Evolutionary conservation across 2,797 vertebrate species (phyloP).

Genomic region (Galago senegalensis): DNA sequence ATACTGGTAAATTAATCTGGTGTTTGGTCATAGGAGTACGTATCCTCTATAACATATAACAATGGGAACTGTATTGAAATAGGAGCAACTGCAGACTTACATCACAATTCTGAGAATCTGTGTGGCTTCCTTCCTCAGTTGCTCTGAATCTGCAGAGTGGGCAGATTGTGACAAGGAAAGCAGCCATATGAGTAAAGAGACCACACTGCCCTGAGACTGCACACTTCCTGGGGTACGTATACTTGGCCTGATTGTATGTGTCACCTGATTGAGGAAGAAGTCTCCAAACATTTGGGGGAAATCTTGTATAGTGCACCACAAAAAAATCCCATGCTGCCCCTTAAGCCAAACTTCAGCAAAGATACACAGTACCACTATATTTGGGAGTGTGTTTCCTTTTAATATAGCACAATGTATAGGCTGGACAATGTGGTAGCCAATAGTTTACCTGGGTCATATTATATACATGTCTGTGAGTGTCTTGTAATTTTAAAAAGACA

Average conservation of each 20-base stretch:
- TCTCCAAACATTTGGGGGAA: background rate
- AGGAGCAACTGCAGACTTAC: background rate
- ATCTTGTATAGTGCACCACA: background rate
- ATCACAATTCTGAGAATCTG: background rate
- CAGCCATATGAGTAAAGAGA: background rate
- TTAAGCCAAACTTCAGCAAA: conserved; percentile 5
- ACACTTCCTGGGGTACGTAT: background rate
- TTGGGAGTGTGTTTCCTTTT: background rate
- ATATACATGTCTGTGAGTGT: background rate
- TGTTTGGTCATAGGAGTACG: background rate
- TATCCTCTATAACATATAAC: background rate
- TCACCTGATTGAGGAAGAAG: background rate
- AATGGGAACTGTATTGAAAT: background rate
- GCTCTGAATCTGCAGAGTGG: background rate
- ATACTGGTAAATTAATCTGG: conserved; percentile 9
- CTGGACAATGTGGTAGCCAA: background rate
- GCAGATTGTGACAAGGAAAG: background rate
- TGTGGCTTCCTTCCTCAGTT: background rate
- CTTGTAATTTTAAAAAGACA: conserved; percentile 47
- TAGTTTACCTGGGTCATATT: background rate
- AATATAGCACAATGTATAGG: background rate
- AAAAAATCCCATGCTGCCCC: background rate
- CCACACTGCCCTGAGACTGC: fast-evolving
- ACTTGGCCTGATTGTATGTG: background rate
- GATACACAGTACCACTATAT: background rate